Conservation (phyloP, 2,113 vertebrate genomes). For the Calidris pygmaea region DNA sequence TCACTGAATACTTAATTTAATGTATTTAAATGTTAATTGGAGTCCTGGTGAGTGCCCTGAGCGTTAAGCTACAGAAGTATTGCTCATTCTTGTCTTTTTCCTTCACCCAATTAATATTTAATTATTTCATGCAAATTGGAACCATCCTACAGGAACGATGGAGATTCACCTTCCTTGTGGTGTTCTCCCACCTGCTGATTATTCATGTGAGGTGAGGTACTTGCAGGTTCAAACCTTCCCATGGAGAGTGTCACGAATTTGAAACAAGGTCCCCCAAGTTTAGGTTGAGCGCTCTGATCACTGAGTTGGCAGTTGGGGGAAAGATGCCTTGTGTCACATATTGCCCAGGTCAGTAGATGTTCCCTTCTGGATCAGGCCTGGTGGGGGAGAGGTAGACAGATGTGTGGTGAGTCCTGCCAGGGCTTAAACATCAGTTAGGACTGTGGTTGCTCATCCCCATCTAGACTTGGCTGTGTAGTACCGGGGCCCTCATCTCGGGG, state of each 20-base stretch:
- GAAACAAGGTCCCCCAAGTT: background rate
- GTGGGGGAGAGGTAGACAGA: background rate
- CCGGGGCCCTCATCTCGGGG: background rate
- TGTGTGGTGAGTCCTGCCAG: background rate
- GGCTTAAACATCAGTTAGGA: background rate
- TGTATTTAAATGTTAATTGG: conserved; percentile 62
- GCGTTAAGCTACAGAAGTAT: background rate
- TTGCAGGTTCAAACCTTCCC: background rate
- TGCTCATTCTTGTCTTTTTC: conserved; percentile 34
- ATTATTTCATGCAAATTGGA: conserved; percentile 21
- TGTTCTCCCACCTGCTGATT: background rate
- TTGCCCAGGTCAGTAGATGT: background rate
- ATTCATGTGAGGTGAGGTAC: background rate
- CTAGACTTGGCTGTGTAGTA: background rate
- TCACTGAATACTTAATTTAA: conserved; percentile 40
- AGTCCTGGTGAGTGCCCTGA: conserved; percentile 25
- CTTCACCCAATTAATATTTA: conserved; percentile 31
- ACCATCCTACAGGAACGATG: background rate
- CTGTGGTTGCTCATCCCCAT: background rate
- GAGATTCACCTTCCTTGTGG: background rate
- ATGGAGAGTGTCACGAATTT: background rate
- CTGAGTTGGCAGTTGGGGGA: background rate
- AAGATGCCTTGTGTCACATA: background rate
- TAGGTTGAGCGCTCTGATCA: background rate
- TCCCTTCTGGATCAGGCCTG: background rate